phyloP scores from a whole-genome alignment of 2,888 invertebrate species.

The Frankliniella intonsa region DNA sequence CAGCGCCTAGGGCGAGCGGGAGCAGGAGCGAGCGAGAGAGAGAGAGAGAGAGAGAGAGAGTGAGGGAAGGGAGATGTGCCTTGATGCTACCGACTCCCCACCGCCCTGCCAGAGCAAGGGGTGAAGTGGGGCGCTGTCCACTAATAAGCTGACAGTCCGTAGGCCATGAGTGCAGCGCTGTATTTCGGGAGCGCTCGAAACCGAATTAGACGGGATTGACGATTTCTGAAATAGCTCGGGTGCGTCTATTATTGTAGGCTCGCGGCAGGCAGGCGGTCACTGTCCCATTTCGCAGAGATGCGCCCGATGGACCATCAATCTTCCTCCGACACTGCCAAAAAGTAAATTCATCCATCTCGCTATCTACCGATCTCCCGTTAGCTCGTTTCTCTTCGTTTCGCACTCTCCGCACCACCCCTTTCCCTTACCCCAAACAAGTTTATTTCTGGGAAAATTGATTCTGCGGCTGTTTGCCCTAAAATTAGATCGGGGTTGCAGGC shows the following conservation, averaged over 20 bases:
- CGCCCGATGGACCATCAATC: background rate
- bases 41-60: slow-evolving; percentile 27
- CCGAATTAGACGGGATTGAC: slow-evolving; percentile 20
- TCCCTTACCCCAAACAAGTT: background rate
- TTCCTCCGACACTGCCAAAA: slow-evolving; percentile 31
- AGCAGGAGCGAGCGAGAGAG: background rate
- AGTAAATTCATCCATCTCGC: background rate
- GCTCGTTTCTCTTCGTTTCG: background rate
- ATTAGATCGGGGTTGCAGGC: background rate
- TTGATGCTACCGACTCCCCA: slow-evolving; percentile 29
- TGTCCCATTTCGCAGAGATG: slow-evolving; percentile 31
- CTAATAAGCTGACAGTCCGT: slow-evolving; percentile 29
- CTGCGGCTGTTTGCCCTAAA: background rate
- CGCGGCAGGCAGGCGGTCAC: slow-evolving; percentile 34
- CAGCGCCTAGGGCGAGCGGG: too few relatives aligned
- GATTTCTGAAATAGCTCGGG: slow-evolving; percentile 8
- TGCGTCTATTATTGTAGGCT: slow-evolving; percentile 8
- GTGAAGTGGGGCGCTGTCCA: slow-evolving; percentile 37
- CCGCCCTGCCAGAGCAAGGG: slow-evolving; percentile 36
- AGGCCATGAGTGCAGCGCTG: slow-evolving; percentile 25
- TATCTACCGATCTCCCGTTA: too few relatives aligned
- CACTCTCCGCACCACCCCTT: background rate
- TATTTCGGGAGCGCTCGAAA: slow-evolving; percentile 15
- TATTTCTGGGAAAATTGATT: background rate
- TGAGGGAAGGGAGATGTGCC: background rate